Evolutionary conservation across 2,797 vertebrate species (phyloP), one percentile per base, ranked within the genome.

Genomic region (Anguilla pacifica): DNA sequence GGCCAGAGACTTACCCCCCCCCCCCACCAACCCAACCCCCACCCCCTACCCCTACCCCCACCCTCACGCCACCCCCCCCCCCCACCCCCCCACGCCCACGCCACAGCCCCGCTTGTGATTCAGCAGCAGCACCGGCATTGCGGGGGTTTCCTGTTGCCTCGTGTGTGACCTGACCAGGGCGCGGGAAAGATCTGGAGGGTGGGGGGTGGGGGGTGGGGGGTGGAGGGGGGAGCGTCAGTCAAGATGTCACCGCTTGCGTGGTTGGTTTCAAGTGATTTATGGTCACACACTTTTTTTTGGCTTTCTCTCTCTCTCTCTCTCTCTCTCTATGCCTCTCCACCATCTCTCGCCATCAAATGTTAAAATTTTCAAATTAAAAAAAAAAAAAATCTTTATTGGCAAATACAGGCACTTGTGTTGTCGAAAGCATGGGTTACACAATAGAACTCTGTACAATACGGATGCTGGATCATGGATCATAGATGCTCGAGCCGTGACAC

Each of bases 141-240:
- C 88, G 86, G 1, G 87, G 88, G 89, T 91, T 91, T 87, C 85
- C 88, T 70, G 74, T 85, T n/a, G 15, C 0, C 0, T 53, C 91
- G 93, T 6, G 93, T 90, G 88, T 94, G 90, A 94, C 88, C 88
- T 92, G 94, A 94, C 88, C 77, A 89, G 35, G 88, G 87, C 81
- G 86, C 51, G 15, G 25, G 49, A 10, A 5, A 49, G 19, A 57
- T 4, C 43, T 57, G 72, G 35, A 9, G 51, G 67, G 28, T 9
- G 39, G 39, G 39, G 1, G 35, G 35, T 1, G 35, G 31, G 22
- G 77, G 49, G 25, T 4, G 61, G 0, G 57, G 57, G 13, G 3
- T 22, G 57, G 17, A 2, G 19, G 57, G 5, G 64, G 43, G 77
- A 25, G 86, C 70, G 74, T 86, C 70, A 86, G 53, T 86, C 70